phyloP scores from a whole-genome alignment of 2,113 vertebrate species.

The Corythornis cristatus region DNA sequence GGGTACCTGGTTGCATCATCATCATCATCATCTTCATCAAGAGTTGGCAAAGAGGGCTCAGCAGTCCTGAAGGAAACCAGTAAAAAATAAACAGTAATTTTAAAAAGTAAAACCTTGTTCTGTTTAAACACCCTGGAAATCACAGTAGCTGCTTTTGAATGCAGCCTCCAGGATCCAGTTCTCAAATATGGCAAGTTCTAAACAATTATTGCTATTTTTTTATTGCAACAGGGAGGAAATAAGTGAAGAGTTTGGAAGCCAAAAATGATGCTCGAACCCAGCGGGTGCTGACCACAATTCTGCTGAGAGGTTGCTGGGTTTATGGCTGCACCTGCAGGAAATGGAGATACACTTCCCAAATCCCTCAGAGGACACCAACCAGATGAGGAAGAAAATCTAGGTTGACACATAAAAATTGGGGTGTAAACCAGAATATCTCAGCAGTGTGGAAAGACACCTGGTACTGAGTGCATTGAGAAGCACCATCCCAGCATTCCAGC shows the following conservation, averaged over 20 bases:
- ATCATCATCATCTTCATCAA: background rate
- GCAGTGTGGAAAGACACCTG: background rate
- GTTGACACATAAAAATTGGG: background rate
- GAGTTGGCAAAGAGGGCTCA: background rate
- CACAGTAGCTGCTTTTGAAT: background rate
- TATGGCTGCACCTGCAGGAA: background rate
- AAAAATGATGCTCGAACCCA: background rate
- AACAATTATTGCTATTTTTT: background rate
- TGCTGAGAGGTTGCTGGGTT: background rate
- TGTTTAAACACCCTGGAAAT: background rate
- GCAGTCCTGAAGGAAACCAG: background rate
- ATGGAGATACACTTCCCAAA: background rate
- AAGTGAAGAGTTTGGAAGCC: background rate
- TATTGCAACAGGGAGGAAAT: background rate
- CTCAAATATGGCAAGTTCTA: background rate
- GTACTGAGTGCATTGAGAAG: background rate
- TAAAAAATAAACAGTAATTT: background rate
- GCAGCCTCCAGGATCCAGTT: background rate
- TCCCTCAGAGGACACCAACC: background rate
- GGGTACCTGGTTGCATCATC: slow-evolving; percentile 12
- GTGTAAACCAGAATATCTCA: background rate
- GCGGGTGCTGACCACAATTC: background rate
- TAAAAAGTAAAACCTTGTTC: background rate
- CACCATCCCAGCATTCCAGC: background rate
- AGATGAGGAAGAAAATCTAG: background rate